Conservation (phyloP, 2,113 vertebrate genomes). For the Festucalex cinctus region DNA sequence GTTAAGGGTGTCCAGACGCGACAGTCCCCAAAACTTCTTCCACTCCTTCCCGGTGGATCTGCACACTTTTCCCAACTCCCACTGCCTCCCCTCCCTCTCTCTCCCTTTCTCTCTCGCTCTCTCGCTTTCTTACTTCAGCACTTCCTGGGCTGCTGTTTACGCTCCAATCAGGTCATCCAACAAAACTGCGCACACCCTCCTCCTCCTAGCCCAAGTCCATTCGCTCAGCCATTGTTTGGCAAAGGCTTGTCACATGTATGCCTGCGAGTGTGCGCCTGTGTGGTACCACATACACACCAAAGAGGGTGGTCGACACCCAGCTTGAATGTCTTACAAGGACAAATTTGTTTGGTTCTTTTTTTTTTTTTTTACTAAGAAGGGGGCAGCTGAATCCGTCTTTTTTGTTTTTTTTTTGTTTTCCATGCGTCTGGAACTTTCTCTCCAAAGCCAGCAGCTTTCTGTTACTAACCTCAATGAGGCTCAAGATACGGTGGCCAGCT, state of each 20-base stretch:
- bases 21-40: constrained; percentile 60
- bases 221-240: constrained; percentile 59
- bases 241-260: constrained; percentile 58
- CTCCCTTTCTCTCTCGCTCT: constrained; percentile 16
- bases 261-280: constrained; percentile 16
- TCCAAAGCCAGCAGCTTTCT: constrained; percentile 60
- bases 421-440: constrained; percentile 52
- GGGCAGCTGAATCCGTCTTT: constrained; percentile 8
- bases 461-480: constrained; percentile 56
- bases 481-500: constrained; percentile 26
- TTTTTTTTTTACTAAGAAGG: constrained; percentile 8
- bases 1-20: constrained; percentile 36
- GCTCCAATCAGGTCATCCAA: constrained; percentile 68
- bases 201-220: constrained; percentile 35
- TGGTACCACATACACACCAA: constrained; percentile 1
- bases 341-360: background rate
- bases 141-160: constrained; percentile 73
- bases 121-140: constrained; percentile 50
- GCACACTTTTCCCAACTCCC: constrained; percentile 43
- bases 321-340: constrained; percentile 22
- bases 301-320: constrained; percentile 19
- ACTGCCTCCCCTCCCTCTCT: constrained; percentile 18
- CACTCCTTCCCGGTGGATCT: constrained; percentile 47
- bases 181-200: constrained; percentile 26
- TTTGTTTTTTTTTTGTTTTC: no score